Evolutionary conservation across 2,113 vertebrate genomes (phyloP).

Genomic region (Ammodytes marinus): DNA sequence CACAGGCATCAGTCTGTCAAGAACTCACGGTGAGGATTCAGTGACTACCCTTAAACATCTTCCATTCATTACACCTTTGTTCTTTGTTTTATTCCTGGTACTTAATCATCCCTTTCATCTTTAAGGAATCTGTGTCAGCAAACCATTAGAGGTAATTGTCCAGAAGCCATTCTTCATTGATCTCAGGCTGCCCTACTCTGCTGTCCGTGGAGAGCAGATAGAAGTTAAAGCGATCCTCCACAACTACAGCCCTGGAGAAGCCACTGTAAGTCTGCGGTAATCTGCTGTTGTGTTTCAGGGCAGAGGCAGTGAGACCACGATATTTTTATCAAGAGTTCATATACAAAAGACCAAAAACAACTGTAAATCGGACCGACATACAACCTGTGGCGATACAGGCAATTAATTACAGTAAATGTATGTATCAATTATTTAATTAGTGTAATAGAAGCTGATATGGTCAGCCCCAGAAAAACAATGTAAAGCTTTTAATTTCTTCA

Average conservation of each 20-base stretch:
- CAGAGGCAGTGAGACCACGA: neutral
- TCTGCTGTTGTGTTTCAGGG: neutral
- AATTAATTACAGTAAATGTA: too few relatives aligned
- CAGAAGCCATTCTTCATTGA: slow-evolving; percentile 90
- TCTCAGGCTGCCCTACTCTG: slow-evolving; percentile 82
- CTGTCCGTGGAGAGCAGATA: slow-evolving; percentile 82
- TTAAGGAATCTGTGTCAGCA: slow-evolving; percentile 90
- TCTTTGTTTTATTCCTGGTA: neutral
- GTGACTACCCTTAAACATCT: neutral
- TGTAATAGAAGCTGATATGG: too few relatives aligned
- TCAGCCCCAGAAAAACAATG: too few relatives aligned
- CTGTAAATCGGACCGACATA: too few relatives aligned
- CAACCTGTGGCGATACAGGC: too few relatives aligned
- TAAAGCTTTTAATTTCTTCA: too few relatives aligned
- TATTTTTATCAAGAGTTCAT: too few relatives aligned
- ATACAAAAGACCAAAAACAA: too few relatives aligned
- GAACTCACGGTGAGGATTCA: slow-evolving; percentile 64
- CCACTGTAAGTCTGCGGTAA: slow-evolving; percentile 71
- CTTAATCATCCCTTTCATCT: neutral
- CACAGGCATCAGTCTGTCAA: slow-evolving; percentile 89
- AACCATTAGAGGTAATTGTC: slow-evolving; percentile 88
- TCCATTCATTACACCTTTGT: neutral
- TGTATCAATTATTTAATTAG: too few relatives aligned
- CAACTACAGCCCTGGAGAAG: slow-evolving; percentile 49
- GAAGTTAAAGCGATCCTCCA: slow-evolving; percentile 84